A percentile compares a stretch with the other conserved stretches of the same genome.
phyloP scores from a whole-genome alignment of 2,113 vertebrate genomes.

The Vulpes vulpes region DNA sequence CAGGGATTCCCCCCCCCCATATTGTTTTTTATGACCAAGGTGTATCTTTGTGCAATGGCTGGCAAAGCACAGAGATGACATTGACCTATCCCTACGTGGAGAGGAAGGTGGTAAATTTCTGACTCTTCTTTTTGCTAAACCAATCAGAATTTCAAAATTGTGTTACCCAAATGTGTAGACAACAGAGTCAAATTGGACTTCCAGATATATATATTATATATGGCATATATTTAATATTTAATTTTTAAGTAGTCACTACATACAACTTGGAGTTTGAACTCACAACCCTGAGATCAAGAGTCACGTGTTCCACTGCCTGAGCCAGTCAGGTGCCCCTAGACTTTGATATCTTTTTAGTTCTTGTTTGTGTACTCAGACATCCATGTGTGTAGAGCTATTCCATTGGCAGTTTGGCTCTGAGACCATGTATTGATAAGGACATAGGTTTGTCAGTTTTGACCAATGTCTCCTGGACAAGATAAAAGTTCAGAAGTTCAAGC shows the following conservation, averaged over 20 bases:
- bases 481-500: not conserved
- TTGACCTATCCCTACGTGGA: not conserved
- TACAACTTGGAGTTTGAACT: not conserved
- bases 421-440: not conserved
- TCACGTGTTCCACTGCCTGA: not conserved
- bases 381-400: not conserved
- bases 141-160: not conserved
- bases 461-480: not conserved
- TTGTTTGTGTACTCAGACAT: not conserved
- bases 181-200: not conserved
- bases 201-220: too few relatives aligned
- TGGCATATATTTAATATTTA: not conserved
- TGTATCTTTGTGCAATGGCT: not conserved
- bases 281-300: not conserved
- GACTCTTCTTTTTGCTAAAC: not conserved
- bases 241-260: not conserved
- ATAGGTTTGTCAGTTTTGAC: not conserved
- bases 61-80: not conserved
- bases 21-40: not conserved
- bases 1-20: not conserved
- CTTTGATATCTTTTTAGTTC: not conserved
- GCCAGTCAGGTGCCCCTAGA: not conserved
- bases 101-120: not conserved
- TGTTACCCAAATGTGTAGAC: not conserved
- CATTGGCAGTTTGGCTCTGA: not conserved